phyloP scores from a whole-genome alignment of 2,113 vertebrate species.

The Grantiella picta region DNA sequence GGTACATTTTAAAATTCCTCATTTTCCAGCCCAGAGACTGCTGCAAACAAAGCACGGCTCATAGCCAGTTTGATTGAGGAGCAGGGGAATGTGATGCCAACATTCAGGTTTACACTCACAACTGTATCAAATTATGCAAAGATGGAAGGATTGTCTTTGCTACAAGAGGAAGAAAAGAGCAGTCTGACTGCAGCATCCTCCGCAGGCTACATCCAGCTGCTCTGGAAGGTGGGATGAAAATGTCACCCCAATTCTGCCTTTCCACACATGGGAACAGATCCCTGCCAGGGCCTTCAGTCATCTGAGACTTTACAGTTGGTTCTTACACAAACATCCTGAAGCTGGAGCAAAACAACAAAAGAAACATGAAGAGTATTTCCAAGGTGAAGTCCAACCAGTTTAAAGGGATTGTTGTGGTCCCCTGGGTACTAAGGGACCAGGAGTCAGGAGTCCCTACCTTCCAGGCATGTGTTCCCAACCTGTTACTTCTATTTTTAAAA shows the following conservation, averaged over 20 bases:
- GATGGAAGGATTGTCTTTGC: neutral
- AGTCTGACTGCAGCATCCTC: neutral
- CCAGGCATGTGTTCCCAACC: neutral
- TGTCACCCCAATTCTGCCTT: neutral
- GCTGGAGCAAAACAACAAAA: neutral
- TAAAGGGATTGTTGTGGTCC: neutral
- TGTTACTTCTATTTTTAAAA: conserved; percentile 12
- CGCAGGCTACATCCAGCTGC: fast-evolving
- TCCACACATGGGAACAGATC: neutral
- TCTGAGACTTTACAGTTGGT: neutral
- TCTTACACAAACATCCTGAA: neutral
- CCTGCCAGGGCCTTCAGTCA: neutral
- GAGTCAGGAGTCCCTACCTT: neutral
- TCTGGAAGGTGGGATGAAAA: neutral
- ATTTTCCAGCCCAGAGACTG: neutral
- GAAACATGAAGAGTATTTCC: neutral
- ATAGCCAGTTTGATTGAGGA: neutral
- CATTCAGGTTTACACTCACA: neutral
- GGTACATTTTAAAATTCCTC: neutral
- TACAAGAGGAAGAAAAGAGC: neutral
- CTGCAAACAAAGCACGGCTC: neutral
- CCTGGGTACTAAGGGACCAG: neutral
- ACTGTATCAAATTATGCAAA: neutral
- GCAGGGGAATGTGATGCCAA: neutral
- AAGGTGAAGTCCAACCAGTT: neutral